These are phyloP conservation scores for Watsonalla cultraria DNA, from an alignment of 2,888 invertebrate genomes.

Conservation along the genomic window DNA sequence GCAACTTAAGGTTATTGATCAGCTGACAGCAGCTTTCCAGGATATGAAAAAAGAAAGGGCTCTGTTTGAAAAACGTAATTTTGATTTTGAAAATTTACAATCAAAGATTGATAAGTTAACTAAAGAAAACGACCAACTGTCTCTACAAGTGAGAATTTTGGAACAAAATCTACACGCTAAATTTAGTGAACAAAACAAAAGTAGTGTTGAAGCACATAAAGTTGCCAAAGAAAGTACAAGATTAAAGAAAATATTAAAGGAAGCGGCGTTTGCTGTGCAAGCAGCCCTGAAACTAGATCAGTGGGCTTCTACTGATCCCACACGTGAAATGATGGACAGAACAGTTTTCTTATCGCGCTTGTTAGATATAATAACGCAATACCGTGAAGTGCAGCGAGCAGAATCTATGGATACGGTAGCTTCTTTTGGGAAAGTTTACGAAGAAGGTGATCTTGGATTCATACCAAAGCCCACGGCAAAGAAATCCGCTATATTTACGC, in stretches of 20 bases:
- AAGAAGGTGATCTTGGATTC: constrained; percentile 83
- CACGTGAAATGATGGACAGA: constrained; percentile 63
- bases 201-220: constrained; percentile 62
- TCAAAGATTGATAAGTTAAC: constrained; percentile 57
- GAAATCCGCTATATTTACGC: constrained; percentile 29
- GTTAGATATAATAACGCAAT: constrained; percentile 70
- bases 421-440: constrained; percentile 76
- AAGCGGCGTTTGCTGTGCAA: constrained; percentile 80
- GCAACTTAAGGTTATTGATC: constrained; percentile 82
- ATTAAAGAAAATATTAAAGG: constrained; percentile 77
- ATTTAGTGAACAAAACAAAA: constrained; percentile 65
- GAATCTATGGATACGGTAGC: constrained; percentile 65
- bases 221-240: constrained; percentile 74
- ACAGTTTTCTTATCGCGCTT: constrained; percentile 76
- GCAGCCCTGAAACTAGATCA: constrained; percentile 75
- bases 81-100: constrained; percentile 57
- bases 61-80: constrained; percentile 56
- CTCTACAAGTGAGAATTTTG: constrained; percentile 65
- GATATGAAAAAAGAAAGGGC: constrained; percentile 68
- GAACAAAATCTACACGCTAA: constrained; percentile 79
- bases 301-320: constrained; percentile 50
- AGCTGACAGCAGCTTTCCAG: constrained; percentile 78
- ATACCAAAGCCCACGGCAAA: constrained; percentile 69
- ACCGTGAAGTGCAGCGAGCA: constrained; percentile 54
- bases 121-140: constrained; percentile 65